A percentile compares a stretch with the other conserved stretches of the same genome.
Conservation (phyloP, 2,113 vertebrate genomes). For the Noturus placidus region DNA sequence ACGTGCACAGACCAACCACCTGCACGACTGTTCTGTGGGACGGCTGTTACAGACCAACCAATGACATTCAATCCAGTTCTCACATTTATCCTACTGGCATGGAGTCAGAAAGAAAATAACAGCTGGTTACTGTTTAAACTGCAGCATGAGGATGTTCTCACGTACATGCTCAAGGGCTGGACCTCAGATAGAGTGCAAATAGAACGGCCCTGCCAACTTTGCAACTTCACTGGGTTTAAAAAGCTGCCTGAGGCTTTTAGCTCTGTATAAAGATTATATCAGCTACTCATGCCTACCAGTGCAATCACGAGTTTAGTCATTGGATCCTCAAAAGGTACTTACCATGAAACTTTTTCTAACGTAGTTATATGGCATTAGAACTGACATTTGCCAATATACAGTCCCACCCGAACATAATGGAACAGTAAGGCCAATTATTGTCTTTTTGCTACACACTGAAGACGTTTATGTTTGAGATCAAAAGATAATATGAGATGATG, state of each 20-base stretch:
- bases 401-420: background rate
- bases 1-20: slow-evolving; percentile 8
- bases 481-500: background rate
- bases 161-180: slow-evolving; percentile 64
- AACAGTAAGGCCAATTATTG: background rate
- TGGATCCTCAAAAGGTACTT: background rate
- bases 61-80: slow-evolving; percentile 14
- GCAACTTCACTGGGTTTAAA: slow-evolving; percentile 29
- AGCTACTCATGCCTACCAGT: background rate
- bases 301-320: background rate
- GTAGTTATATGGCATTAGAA: background rate
- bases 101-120: slow-evolving; percentile 76
- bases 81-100: slow-evolving; percentile 64
- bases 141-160: slow-evolving; percentile 73
- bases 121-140: slow-evolving; percentile 73
- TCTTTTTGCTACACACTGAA: background rate
- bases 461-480: background rate
- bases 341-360: background rate
- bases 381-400: background rate
- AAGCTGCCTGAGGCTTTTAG: slow-evolving; percentile 17
- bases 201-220: slow-evolving; percentile 31
- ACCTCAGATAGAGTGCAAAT: slow-evolving; percentile 35
- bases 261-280: background rate
- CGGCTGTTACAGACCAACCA: slow-evolving; percentile 13
- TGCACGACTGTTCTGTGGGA: slow-evolving; percentile 35